These are phyloP conservation scores for Epinephelus malabaricus DNA, from an alignment of 2,797 vertebrate genomes.

Conservation along the genomic window DNA sequence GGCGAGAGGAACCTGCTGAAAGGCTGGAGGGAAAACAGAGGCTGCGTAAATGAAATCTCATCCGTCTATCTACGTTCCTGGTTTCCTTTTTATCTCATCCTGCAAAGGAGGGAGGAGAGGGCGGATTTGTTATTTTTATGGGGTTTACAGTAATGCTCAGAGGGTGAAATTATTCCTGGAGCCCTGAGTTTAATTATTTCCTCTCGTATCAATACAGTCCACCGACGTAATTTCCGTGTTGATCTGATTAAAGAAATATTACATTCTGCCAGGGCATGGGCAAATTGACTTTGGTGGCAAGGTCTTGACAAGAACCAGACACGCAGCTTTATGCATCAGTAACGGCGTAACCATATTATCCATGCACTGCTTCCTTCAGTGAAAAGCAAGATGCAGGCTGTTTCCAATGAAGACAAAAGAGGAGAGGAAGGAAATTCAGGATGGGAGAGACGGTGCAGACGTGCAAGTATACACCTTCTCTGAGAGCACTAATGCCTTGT, in stretches of 20 bases:
- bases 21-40: constrained; percentile 81
- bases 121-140: constrained; percentile 75
- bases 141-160: constrained; percentile 86
- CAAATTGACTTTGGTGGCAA: constrained; percentile 91
- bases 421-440: constrained; percentile 53
- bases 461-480: constrained; percentile 50
- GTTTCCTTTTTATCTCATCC: constrained; percentile 84
- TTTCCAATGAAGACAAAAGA: constrained; percentile 81
- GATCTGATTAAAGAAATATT: constrained; percentile 88
- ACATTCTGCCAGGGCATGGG: constrained; percentile 86
- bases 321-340: constrained; percentile 86
- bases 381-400: constrained; percentile 80
- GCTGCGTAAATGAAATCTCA: constrained; percentile 80
- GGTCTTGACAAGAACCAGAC: constrained; percentile 90
- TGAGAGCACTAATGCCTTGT: constrained; percentile 24
- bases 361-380: constrained; percentile 85
- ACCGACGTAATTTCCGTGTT: constrained; percentile 88
- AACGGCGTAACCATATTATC: constrained; percentile 86
- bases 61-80: constrained; percentile 77
- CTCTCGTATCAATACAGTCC: constrained; percentile 86
- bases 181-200: constrained; percentile 87
- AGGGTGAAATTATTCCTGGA: constrained; percentile 88
- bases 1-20: constrained; percentile 76
- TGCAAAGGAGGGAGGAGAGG: constrained; percentile 63
- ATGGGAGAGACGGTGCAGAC: constrained; percentile 41